Base-by-base conservation (phyloP, 2,797 vertebrate genomes). In the Gymnocypris eckloni region DNA sequence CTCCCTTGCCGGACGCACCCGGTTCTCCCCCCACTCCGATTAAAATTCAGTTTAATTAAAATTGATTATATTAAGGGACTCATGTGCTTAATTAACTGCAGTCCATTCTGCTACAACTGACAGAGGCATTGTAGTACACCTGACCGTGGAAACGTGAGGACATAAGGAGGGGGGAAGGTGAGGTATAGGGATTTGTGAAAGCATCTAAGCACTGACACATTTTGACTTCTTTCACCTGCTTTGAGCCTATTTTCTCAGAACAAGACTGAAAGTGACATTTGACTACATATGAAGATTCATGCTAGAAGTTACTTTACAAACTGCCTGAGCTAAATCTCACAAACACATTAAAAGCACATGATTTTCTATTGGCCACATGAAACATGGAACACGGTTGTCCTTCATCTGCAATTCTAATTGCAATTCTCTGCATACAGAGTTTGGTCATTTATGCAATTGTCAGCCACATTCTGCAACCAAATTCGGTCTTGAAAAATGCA, bases 41-140 rank as follows among this genome's bases (percentile, higher is more conserved):
- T 98, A 97, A 97, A 97, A 98, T 98, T 96, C 93, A 92, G 96
- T 97, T 98, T 98, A 98, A 99, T 99, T 98, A 98, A 98, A 98
- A 98, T 97, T 97, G 97, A 98, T 98, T 97, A 98, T 96, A 97
- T 98, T 98, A 98, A 97, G 97, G 97, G 97, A 97, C 97, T 97
- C 97, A 97, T 98, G 97, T 97, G 97, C 94, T 97, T 98, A 98
- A 98, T 98, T 98, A 98, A 98, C 96, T 97, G 96, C 96, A 97
- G 96, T 97, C 96, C 94, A 96, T 95, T 96, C 95, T 95, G 94
- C 95, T 92, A 96, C 95, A 94, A 95, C 95, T 95, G 95, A 96
- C 94, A 95, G 94, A 92, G 87, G 93, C 93, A 94, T 95, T 97
- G 95, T 97, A 94, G 93, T 93, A 93, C 92, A 94, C 92, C 93